These are phyloP conservation scores for Lathamus discolor DNA, from an alignment of 2,113 vertebrate genomes.

Conservation along the genomic window DNA sequence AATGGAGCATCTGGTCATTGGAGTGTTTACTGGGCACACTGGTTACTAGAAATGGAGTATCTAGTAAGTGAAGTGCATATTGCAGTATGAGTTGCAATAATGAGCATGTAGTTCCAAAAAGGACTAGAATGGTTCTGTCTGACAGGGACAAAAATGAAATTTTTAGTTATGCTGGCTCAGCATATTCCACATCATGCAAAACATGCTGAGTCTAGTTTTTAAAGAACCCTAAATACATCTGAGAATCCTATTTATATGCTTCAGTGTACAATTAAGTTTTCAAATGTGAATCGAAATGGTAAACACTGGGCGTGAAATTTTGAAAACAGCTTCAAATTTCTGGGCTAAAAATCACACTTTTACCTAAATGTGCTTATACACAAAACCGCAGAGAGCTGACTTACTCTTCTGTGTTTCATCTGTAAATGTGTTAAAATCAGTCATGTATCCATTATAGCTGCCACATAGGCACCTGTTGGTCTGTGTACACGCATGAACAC, in stretches of 20 bases:
- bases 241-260: background rate
- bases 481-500: background rate
- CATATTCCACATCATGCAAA: background rate
- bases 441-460: background rate
- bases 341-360: background rate
- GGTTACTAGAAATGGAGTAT: background rate
- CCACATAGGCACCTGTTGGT: background rate
- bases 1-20: background rate
- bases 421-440: background rate
- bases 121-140: background rate
- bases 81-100: background rate
- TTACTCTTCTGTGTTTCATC: background rate
- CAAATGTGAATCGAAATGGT: background rate
- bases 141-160: background rate
- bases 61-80: background rate
- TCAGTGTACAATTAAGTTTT: background rate
- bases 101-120: background rate
- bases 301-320: background rate
- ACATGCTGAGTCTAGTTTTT: background rate
- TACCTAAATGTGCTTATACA: background rate
- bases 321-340: background rate
- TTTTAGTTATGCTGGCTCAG: background rate
- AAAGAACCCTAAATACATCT: background rate
- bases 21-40: background rate
- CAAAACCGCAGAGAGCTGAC: background rate